A percentile compares a stretch with the other conserved stretches of the same genome.
phyloP scores from a whole-genome alignment of 2,113 vertebrate species.

The Syrrhaptes paradoxus region DNA sequence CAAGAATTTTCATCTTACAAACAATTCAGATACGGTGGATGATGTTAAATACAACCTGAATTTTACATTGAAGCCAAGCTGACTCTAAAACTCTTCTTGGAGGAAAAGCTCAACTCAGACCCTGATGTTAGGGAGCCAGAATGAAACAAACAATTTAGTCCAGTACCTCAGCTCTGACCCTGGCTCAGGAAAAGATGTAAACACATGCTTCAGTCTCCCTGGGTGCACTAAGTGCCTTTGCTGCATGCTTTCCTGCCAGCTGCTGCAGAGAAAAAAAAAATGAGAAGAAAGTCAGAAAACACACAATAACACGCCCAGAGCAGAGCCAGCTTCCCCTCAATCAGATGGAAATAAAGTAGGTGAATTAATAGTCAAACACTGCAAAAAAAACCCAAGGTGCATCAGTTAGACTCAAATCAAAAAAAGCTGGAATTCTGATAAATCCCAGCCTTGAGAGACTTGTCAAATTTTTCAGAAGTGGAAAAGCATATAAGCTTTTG shows the following conservation, averaged over 20 bases:
- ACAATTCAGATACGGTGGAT: not conserved
- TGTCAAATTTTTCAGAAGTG: not conserved
- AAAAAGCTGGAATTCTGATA: not conserved
- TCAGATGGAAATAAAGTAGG: not conserved
- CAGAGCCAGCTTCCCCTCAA: not conserved
- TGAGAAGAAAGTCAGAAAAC: not conserved
- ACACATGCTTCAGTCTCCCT: not conserved
- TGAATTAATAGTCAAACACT: not conserved
- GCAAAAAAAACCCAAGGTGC: not conserved
- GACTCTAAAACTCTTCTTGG: not conserved
- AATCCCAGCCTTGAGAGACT: not conserved
- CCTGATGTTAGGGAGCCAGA: not conserved
- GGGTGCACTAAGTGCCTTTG: not conserved
- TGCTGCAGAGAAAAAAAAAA: not conserved
- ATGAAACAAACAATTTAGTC: not conserved
- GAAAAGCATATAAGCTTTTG: not conserved
- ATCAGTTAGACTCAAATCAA: not conserved
- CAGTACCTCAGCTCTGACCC: not conserved
- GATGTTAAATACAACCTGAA: not conserved
- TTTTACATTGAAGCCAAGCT: conserved; percentile 17
- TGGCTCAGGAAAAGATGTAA: not conserved
- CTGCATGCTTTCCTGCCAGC: not conserved
- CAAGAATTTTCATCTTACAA: conserved; percentile 35
- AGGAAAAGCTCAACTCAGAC: not conserved
- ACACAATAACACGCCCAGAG: not conserved